Evolutionary conservation across 1,140 invertebrate species (phyloP), one percentile per base, ranked within the genome.

Genomic region (Eufriesea mexicana): DNA sequence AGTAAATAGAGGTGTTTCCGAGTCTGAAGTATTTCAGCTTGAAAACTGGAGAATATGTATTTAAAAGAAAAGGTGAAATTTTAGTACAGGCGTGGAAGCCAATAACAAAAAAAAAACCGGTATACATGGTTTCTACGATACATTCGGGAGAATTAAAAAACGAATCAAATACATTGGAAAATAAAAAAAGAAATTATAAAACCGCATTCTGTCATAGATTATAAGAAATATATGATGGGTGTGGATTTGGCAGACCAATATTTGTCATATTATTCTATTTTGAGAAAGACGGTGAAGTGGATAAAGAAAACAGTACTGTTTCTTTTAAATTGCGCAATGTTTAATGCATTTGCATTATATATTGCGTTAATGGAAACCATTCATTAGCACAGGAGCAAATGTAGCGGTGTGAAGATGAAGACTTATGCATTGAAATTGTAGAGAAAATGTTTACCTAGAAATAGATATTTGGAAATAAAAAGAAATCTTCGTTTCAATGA

Each of bases 121-220:
- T 83, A 71, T 77, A 77, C 66, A 78, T 83, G 81, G 47, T 83
- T 61, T 83, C 81, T 4, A 83, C 35, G 18, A 83, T 83, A 72
- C 74, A 83, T 72, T 70, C 25, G 47, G 72, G 2, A 74, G 61
- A 61, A 67, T 55, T 67, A 61, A 5, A 76, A 76, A 25, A 83
- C 73, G 4, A 67, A 67, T 25, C 76, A 68, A 76, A 68, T 28
- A 70, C 35, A 61, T 14, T 67, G 25, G 71, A 83, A 83, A 64
- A 78, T 57, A 14, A 78, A 83, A 68, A 25, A 71, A 62, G 68
- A 49, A 70, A 77, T 83, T 2, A 83, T 28, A 78, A 83, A 72
- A 83, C 74, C 74, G 64, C 47, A 70, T 61, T 77, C 42, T 59
- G 55, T 78, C 51, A 61, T 71, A 62, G 74, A 83, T 0, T 83